These are phyloP conservation scores for Fregetta grallaria DNA, from an alignment of 2,113 vertebrate species.

Conservation along the genomic window DNA sequence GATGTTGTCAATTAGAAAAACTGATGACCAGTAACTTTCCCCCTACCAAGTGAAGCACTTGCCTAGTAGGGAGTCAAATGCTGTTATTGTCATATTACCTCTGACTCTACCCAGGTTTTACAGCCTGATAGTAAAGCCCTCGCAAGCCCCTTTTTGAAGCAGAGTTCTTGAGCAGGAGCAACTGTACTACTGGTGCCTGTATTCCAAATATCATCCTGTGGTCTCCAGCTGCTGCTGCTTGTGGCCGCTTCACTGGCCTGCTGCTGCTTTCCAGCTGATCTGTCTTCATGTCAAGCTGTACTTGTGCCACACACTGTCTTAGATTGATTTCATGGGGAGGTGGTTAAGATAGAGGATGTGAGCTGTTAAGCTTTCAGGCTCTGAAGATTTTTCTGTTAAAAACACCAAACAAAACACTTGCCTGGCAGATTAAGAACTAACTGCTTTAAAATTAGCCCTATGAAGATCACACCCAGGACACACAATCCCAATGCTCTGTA, in stretches of 20 bases:
- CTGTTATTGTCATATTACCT: neutral
- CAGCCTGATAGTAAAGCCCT: neutral
- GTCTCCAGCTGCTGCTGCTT: neutral
- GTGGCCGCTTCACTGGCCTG: too few relatives aligned
- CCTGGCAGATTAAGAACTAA: neutral
- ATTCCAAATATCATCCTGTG: neutral
- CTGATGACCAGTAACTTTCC: neutral
- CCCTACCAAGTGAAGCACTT: neutral
- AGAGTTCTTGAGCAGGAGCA: neutral
- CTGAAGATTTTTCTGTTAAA: neutral
- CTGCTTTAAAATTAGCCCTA: neutral
- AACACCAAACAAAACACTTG: neutral
- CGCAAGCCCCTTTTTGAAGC: neutral
- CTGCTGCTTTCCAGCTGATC: neutral
- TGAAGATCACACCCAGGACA: neutral
- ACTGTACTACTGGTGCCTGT: neutral
- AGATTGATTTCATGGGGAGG: rapidly evolving
- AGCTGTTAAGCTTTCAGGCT: neutral
- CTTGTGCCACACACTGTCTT: rapidly evolving
- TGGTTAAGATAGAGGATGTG: neutral
- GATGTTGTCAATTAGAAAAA: neutral
- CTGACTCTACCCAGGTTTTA: neutral
- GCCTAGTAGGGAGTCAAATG: neutral
- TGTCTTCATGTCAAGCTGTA: rapidly evolving
- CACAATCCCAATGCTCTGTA: rapidly evolving